Percentiles rank a stretch among this genome's conserved stretches.
phyloP scores from a whole-genome alignment of 1,140 invertebrate genomes.

The Hirudo medicinalis region DNA sequence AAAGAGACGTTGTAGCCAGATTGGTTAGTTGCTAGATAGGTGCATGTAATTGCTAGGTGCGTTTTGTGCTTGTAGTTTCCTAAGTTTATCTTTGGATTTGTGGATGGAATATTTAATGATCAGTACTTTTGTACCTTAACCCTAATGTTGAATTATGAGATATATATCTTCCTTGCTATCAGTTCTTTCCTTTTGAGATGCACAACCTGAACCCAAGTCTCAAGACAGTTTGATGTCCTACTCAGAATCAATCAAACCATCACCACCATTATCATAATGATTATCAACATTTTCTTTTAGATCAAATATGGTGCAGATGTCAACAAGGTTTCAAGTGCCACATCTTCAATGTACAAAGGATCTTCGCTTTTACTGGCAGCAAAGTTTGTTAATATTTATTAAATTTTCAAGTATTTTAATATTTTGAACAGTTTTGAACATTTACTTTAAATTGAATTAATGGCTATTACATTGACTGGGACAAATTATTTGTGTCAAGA shows the following conservation, averaged over 20 bases:
- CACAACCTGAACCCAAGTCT: too few species aligned
- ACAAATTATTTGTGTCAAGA: too few species aligned
- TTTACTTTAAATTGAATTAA: too few species aligned
- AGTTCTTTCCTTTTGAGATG: too few species aligned
- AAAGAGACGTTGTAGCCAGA: neutral
- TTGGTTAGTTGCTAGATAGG: neutral
- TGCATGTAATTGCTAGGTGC: too few species aligned
- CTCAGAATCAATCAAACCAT: constrained; percentile 10
- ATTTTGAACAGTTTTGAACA: too few species aligned
- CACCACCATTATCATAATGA: neutral
- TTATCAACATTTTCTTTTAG: constrained; percentile 22
- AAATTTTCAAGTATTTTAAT: neutral
- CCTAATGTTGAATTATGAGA: too few species aligned
- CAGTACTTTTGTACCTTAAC: too few species aligned
- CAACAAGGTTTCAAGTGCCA: constrained; percentile 28
- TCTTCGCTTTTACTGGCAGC: constrained; percentile 30
- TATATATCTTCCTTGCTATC: too few species aligned
- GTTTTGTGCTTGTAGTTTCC: constrained; percentile 15
- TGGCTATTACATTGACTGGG: too few species aligned
- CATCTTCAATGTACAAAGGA: constrained; percentile 18
- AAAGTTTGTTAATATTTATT: constrained; percentile 19
- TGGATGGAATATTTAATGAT: too few species aligned
- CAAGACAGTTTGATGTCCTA: too few species aligned
- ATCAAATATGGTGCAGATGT: constrained; percentile 36
- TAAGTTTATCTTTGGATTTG: neutral